Base-by-base conservation (phyloP, 1,140 invertebrate species). In the Bactericera cockerelli region DNA sequence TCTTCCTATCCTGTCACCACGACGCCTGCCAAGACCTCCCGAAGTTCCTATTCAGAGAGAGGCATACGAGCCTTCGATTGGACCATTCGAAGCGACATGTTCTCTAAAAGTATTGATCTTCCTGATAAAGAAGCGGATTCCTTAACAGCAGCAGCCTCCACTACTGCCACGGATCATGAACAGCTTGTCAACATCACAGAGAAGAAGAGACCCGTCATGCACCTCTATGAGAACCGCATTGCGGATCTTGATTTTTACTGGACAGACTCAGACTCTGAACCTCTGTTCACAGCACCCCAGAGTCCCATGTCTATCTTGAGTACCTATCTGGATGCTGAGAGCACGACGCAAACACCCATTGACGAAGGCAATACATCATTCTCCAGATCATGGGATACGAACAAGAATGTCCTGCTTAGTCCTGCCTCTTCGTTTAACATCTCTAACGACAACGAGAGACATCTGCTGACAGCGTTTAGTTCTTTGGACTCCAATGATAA, bases 221-320 rank as follows among this genome's bases (percentile, higher is more conserved):
- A 49, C 22, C 6, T 49, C 22, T 49, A 49, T 49, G 42, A 49
- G 42, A 49, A 49, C 19, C n/a, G 42, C 8, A 49, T 49, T n/a
- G 42, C 42, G 8, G 42, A 49, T 16, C 19, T 49, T 6, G 42
- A 49, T 19, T 49, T 19, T n/a, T 49, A 49, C 42, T 49, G 42
- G 42, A 49, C 42, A n/a, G 42, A 49, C 19, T 49, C 42, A 16
- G 42, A 49, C 19, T 49, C 42, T 4, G 42, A 49, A 49, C n/a
- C 42, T 16, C 19, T 49, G 42, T 49, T 49, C n/a, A 49, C 42
- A 49, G 42, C 42, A 19, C 42, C 42, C n/a, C 42, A 49, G 42
- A 49, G 42, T 49, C 42, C 42, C n/a, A 49, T 49, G 42, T 49
- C 42, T 19, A 49, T 49, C 3, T 8, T 49, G 3, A 49, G 42